Evolutionary conservation across 2,888 invertebrate genomes (phyloP), one percentile per base, ranked within the genome.

Genomic region (Heliconius ethilla): DNA sequence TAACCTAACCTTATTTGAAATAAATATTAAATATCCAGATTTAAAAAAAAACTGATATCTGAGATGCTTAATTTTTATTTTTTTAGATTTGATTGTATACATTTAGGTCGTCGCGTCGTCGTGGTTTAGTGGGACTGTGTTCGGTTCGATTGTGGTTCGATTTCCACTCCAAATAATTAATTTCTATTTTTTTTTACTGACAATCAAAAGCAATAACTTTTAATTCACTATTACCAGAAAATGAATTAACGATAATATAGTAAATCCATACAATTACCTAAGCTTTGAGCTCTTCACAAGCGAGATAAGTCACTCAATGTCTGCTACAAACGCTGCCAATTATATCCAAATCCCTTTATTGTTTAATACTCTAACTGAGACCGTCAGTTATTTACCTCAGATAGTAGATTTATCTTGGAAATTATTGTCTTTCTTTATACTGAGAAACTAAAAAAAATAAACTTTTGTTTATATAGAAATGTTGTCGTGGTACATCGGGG

Each of bases 291-390:
- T 67, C 37, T 37, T 40, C 37, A 22, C 7, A 1, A 67, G 51
- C 67, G 67, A 69, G 67, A 69, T 69, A 69, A 69, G 67, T 22
- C 37, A 25, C 40, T 69, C 67, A 69, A 69, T 40, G 67, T 69
- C 67, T 69, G 40, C 1, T n/a, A 2, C 67, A 69, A 69, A 69
- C 40, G 40, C 25, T 25, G 25, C 13, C 37, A 40, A 40, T 69
- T 69, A 40, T 69, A 40, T 25, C 37, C 13, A 40, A 40, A 69
- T 69, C 67, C 67, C 27, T 63, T n/a, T 40, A 69, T 69, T 69
- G 67, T 69, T 69, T 40, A 69, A 69, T n/a, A 59, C 59, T n/a
- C 59, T 59, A 66, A 33, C 66, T 3, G 66, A 4, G 0, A 33
- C 3, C 29, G 66, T 22, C 67, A 69, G 67, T 29, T 29, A 66